A percentile compares a stretch with the other conserved stretches of the same genome.
These are phyloP conservation scores for Idaea biselata DNA, from an alignment of 2,888 invertebrate species.

Conservation along the genomic window DNA sequence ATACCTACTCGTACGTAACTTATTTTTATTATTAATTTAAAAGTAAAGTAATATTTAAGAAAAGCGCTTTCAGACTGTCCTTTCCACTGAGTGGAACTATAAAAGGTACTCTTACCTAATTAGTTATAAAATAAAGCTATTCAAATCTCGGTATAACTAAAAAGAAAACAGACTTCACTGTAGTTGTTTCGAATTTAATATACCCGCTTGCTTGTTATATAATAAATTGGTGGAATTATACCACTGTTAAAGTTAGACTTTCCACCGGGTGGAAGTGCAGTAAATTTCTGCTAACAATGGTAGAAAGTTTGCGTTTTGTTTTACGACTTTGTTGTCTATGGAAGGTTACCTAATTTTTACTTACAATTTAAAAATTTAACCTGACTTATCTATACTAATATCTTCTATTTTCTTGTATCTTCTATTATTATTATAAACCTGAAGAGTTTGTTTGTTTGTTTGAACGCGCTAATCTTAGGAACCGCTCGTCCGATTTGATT, in stretches of 20 bases:
- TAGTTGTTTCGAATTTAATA: background rate
- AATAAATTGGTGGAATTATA: conserved; percentile 4
- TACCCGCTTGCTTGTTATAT: background rate
- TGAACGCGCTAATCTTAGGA: no score
- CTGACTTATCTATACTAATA: background rate
- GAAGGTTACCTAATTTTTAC: background rate
- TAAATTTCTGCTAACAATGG: background rate
- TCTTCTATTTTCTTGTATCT: no score
- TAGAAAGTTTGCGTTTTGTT: background rate
- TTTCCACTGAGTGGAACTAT: background rate
- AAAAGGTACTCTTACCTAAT: background rate
- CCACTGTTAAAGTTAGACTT: conserved; percentile 25
- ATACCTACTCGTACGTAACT: no score
- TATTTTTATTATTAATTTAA: no score
- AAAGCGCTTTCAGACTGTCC: background rate
- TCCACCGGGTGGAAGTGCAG: conserved; percentile 13
- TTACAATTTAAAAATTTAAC: background rate
- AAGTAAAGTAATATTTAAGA: no score
- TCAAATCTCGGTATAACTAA: background rate
- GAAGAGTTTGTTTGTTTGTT: no score
- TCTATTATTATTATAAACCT: no score
- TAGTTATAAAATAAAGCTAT: background rate
- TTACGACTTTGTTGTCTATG: background rate
- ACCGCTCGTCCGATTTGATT: no score
- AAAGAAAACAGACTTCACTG: background rate